Percentiles rank a stretch among this genome's conserved stretches.
These are phyloP conservation scores for Diaphora mendica DNA, from an alignment of 2,888 invertebrate species.

Conservation along the genomic window DNA sequence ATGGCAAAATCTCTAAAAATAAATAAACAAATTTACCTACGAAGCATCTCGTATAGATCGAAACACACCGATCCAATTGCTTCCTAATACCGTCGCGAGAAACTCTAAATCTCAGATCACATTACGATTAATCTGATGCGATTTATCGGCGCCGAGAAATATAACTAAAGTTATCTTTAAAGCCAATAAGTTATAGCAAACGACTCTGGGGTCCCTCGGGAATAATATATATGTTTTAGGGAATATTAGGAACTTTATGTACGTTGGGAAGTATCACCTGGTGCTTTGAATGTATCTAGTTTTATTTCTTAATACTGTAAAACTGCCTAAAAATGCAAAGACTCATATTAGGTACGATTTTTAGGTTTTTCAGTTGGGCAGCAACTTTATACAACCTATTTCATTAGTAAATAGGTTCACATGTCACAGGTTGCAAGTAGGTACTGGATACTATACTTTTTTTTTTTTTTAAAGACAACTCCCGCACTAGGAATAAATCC, in stretches of 20 bases:
- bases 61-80: slow-evolving; percentile 17
- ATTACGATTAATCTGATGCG: slow-evolving; percentile 50
- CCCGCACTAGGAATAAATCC: no score
- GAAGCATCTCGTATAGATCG: not conserved
- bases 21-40: slow-evolving; percentile 6
- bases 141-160: slow-evolving; percentile 47
- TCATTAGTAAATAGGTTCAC: no score
- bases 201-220: slow-evolving; percentile 30
- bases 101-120: slow-evolving; percentile 47
- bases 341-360: no score
- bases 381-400: no score
- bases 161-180: slow-evolving; percentile 51
- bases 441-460: no score
- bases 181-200: slow-evolving; percentile 49
- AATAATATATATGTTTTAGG: slow-evolving; percentile 18
- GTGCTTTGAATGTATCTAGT: not conserved
- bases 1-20: not conserved
- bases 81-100: slow-evolving; percentile 26
- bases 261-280: not conserved
- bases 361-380: no score
- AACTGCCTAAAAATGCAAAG: no score
- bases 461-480: no score
- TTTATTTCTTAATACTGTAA: not conserved
- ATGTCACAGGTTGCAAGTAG: no score
- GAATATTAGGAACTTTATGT: not conserved